These are phyloP conservation scores for Cossypha polioptera DNA, from an alignment of 2,797 vertebrate species.

Conservation along the genomic window DNA sequence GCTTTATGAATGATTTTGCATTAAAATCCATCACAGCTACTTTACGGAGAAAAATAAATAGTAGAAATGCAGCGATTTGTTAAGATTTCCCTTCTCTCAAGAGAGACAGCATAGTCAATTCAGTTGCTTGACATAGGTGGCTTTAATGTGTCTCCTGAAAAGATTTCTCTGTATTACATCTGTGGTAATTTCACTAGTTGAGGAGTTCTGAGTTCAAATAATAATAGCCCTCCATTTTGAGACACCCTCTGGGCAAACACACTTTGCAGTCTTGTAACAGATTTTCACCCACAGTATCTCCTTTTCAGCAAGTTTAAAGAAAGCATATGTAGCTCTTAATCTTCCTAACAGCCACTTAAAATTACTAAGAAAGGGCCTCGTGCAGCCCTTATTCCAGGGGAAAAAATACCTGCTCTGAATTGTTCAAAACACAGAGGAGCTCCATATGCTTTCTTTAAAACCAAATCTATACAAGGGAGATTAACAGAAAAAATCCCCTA, in stretches of 20 bases:
- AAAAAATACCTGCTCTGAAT: slow-evolving; percentile 23
- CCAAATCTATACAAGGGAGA: slow-evolving; percentile 21
- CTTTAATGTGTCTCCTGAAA: background rate
- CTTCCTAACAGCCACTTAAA: slow-evolving; percentile 38
- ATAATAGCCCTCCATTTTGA: background rate
- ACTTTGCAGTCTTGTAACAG: background rate
- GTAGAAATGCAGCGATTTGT: background rate
- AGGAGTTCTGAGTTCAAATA: slow-evolving; percentile 13
- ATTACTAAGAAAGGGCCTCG: background rate
- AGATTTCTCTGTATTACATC: background rate
- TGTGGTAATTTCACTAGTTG: background rate
- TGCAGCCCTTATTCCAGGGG: background rate
- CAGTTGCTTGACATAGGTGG: background rate
- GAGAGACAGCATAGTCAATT: background rate
- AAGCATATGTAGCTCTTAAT: slow-evolving; percentile 13
- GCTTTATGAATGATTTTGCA: background rate
- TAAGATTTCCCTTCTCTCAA: background rate
- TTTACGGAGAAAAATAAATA: background rate
- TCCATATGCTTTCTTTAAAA: slow-evolving; percentile 28
- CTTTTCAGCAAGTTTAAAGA: slow-evolving; percentile 6
- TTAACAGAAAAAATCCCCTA: slow-evolving; percentile 20
- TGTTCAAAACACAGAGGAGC: background rate
- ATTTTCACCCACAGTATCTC: slow-evolving; percentile 24
- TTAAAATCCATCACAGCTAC: background rate
- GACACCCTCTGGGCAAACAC: slow-evolving; percentile 14